Evolutionary conservation across 2,797 vertebrate species (phyloP), one percentile per base, ranked within the genome.

Genomic region (Parotocinclus haroldoi): DNA sequence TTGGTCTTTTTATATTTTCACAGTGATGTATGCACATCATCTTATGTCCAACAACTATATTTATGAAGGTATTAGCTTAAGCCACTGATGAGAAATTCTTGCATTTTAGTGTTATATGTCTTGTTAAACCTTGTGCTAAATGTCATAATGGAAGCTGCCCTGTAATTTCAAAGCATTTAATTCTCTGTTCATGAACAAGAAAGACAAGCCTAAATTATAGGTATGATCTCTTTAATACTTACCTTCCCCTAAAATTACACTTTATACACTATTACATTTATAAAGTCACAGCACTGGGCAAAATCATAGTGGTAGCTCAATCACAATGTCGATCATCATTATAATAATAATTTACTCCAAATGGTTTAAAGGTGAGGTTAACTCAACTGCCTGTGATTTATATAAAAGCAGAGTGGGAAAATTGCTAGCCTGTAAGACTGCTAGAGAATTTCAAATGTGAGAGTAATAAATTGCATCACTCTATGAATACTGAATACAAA

Each of bases 181-280:
- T 65, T 55, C 56, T 65, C 72, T 61, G 18, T 63, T 60, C 37
- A 64, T 59, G 18, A 56, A 40, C 52, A 56, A 55, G 63, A 40
- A 52, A 14, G 11, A 37, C 39, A 38, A 36, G 58, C 57, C 67
- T 66, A 57, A 69, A 61, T 69, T 69, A 66, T 66, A 45, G 27
- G 14, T 44, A 56, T 16, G 52, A 61, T 69, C 51, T 39, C 63
- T 59, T 58, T 45, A 17, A 51, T 19, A 16, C 19, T 51, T 51
- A n/a, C 7, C 46, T 50, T 56, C 14, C 39, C 50, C 60, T 69
- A 62, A 69, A 69, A 65, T 69, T 59, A 69, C 54, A 65, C 58
- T 59, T 4, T 16, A 51, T 65, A 44, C 50, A 50, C 19, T 14
- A 69, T 57, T 74, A 53, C 50, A 37, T 4, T 61, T 65, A 66